Evolutionary conservation across 2,113 vertebrate genomes (phyloP).

Genomic region (Lycaon pictus): DNA sequence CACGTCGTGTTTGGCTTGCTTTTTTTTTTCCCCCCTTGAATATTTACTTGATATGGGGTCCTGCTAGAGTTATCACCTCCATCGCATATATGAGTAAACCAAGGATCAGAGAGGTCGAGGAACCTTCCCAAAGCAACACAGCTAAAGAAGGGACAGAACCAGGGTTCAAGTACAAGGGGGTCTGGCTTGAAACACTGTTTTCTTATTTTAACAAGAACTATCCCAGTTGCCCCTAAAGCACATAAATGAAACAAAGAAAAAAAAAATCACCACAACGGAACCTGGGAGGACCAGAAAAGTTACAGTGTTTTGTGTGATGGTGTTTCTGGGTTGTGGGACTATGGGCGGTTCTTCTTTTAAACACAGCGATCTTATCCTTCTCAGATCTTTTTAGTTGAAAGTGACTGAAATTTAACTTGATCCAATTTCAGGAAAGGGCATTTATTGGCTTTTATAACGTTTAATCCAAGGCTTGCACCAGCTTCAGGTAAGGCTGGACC

Average conservation of each 20-base stretch:
- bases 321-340: neutral
- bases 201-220: neutral
- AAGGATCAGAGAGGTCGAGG: neutral
- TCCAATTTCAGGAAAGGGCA: neutral
- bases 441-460: conserved; percentile 9
- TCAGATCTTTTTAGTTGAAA: neutral
- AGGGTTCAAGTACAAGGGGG: neutral
- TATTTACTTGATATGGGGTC: neutral
- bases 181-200: neutral
- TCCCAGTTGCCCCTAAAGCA: neutral
- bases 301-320: neutral
- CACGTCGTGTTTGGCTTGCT: neutral
- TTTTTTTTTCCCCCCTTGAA: neutral
- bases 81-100: neutral
- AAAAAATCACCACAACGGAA: neutral
- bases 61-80: neutral
- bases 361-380: neutral
- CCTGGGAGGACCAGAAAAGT: neutral
- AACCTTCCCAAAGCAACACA: conserved; percentile 16
- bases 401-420: conserved; percentile 19
- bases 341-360: neutral
- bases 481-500: neutral
- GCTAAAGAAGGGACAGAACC: neutral
- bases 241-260: neutral
- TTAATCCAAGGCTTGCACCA: neutral